Evolutionary conservation across 2,113 vertebrate genomes (phyloP), one percentile per base, ranked within the genome.

Genomic region (Gymnogyps californianus): DNA sequence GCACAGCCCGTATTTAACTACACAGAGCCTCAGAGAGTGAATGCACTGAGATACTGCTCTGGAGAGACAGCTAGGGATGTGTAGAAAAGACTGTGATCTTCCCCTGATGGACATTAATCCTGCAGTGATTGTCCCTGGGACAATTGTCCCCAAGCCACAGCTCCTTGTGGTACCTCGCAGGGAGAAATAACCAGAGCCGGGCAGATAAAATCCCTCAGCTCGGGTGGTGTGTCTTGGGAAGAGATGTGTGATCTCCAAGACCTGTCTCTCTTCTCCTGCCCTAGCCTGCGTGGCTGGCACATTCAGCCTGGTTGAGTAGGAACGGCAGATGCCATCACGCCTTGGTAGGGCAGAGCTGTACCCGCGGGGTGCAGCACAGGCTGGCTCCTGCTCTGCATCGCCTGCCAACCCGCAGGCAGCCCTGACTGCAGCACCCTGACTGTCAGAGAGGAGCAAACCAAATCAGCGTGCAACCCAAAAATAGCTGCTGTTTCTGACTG

Each of bases 301-400:
- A 1, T 46, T 32, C 83, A 47, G 36, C 44, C 51, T 40, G 46
- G 38, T 7, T 36, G 28, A 65, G 26, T 10, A 10, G 40, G 57
- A 58, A 42, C 34, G 31, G n/a, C 25, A 42, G 29, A 32, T 3
- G 5, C 25, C 5, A 2, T 20, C 44, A 17, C 0, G 2, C 15
- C 22, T 15, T 9, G 52, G n/a, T 7, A 40, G n/a, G 49, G 40
- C 38, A 78, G 40, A 55, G 72, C 46, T 36, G 15, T 32, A 19
- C 16, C 69, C 6, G 2, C 2, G 0, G 34, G 55, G 12, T 26
- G 7, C 29, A 4, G 55, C 1, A 0, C 13, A 12, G 75, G 36
- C 36, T 52, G 61, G 64, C 19, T 76, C 32, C 57, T 14, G 55
- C 81, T 51, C 32, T 29, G n/a, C 51, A 19, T 44, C 6, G 0